Conservation (phyloP, 2,113 vertebrate genomes). For the Capricornis sumatraensis region DNA sequence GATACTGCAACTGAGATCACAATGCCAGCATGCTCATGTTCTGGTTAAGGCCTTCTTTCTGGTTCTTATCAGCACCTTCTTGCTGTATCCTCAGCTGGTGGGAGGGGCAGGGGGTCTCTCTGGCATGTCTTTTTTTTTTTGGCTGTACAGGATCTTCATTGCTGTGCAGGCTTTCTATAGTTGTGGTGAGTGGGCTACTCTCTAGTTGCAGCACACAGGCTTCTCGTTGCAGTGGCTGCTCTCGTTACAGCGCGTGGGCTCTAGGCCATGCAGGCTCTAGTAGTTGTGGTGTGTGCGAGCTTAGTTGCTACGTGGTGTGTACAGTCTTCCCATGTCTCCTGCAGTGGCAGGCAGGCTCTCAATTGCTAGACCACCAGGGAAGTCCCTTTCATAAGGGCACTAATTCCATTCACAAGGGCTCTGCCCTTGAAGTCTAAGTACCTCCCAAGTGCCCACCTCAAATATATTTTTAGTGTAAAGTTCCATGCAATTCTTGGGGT, state of each 20-base stretch:
- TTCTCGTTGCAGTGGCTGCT: neutral
- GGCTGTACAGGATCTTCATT: neutral
- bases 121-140: neutral
- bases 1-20: neutral
- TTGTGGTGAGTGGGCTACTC: neutral
- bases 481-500: neutral
- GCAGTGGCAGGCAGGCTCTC: neutral
- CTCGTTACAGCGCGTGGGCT: neutral
- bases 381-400: neutral
- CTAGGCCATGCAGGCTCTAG: neutral
- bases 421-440: neutral
- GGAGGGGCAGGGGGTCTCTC: neutral
- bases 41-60: neutral
- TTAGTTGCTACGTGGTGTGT: neutral
- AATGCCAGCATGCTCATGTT: neutral
- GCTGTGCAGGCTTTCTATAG: neutral
- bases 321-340: neutral
- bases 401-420: neutral
- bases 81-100: neutral
- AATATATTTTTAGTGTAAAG: slow-evolving; percentile 24
- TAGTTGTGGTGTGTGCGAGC: neutral
- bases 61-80: neutral
- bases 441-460: neutral
- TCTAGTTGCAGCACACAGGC: neutral
- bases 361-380: neutral